Evolutionary conservation across 2,797 vertebrate genomes (phyloP), one percentile per base, ranked within the genome.

Genomic region (Hippocampus kuda): DNA sequence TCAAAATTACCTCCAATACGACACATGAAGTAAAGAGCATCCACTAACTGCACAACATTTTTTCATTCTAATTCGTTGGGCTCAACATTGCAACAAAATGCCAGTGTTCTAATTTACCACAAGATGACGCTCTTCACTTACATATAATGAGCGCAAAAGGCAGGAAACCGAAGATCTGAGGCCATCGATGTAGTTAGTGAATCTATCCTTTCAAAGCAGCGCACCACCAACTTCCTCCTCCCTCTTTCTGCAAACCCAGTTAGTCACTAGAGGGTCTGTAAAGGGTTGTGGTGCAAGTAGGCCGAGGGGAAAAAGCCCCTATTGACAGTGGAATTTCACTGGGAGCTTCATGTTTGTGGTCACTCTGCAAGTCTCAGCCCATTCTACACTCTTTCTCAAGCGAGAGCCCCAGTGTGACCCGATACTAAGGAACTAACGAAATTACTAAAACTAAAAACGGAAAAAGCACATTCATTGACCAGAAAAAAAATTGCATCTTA

Each of bases 301-400:
- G 24, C 73, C 67, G 38, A 77, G 82, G 87, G 82, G 87, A 87
- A 87, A 88, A 88, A 87, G 77, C 78, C 84, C 85, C 86, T 79
- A 75, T 76, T 84, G 87, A 87, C 70, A 60, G 72, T 76, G 83
- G 80, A 82, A 75, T 84, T 88, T 87, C 74, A 83, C 84, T 77
- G 77, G 68, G 24, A 83, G 71, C 70, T 53, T 72, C 75, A 82
- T 75, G 81, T 81, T 78, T 85, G 75, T 69, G 82, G 83, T 81
- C 78, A 62, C 56, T 79, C 6, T 66, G 75, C 77, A 73, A 70
- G 15, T 18, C 63, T 73, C 70, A 72, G 80, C 79, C 70, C 71
- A 38, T 71, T 77, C 72, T 64, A 69, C 65, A 64, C 65, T 27
- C 46, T 66, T 69, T 38, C 54, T 41, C 26, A 48, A 49, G 24